Percentiles rank a stretch among this genome's conserved stretches.
Evolutionary conservation across 2,113 vertebrate genomes (phyloP).

Genomic region (Passer montanus): DNA sequence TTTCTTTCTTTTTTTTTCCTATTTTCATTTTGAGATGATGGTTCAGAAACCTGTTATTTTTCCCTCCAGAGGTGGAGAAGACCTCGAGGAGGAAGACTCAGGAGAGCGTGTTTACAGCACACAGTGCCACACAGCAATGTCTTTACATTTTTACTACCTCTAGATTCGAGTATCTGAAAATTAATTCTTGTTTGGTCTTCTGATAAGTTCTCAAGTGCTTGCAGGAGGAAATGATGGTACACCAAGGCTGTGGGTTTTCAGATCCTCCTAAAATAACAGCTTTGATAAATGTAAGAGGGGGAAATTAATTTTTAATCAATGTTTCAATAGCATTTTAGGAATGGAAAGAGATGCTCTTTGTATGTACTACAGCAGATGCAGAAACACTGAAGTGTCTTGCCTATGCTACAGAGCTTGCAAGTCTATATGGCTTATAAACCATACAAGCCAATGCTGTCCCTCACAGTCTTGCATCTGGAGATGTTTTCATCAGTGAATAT

Average conservation of each 20-base stretch:
- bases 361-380: background rate
- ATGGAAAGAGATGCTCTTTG: background rate
- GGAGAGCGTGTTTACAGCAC: background rate
- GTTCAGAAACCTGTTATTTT: background rate
- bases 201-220: background rate
- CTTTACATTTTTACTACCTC: background rate
- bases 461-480: background rate
- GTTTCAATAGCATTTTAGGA: background rate
- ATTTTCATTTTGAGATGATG: background rate
- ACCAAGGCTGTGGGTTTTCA: background rate
- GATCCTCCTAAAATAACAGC: background rate
- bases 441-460: background rate
- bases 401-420: background rate
- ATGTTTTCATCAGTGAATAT: background rate
- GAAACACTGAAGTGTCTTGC: background rate
- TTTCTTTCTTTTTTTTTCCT: background rate
- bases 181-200: background rate
- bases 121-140: background rate
- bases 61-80: background rate
- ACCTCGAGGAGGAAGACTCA: background rate
- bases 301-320: background rate
- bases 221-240: background rate
- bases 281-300: background rate
- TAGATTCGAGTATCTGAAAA: background rate
- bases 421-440: background rate